These are phyloP conservation scores for Nematostella vectensis DNA, from an alignment of 92 coral and sea anemone genomes.

Conservation along the genomic window DNA sequence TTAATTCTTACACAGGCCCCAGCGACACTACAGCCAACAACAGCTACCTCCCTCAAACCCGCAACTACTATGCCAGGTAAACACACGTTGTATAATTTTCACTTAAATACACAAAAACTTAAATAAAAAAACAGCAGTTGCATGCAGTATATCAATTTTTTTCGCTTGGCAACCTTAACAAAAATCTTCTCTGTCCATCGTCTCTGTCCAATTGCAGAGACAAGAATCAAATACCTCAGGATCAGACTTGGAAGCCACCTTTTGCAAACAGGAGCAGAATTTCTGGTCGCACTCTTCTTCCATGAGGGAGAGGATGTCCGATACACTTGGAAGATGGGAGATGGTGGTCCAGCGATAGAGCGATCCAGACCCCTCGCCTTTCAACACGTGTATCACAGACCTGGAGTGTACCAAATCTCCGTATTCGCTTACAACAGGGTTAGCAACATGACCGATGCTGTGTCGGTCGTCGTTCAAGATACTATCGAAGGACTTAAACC, in stretches of 20 bases:
- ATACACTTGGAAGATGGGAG: conserved; percentile 58
- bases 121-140: too few species aligned
- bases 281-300: conserved; percentile 21
- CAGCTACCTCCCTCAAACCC: not conserved
- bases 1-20: conserved; percentile 11
- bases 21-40: conserved; percentile 6
- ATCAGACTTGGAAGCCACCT: conserved; percentile 3
- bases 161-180: too few species aligned
- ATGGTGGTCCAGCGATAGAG: conserved; percentile 20
- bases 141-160: too few species aligned
- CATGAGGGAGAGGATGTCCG: conserved; percentile 44
- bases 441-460: conserved; percentile 32
- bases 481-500: conserved; percentile 20
- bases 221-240: conserved; percentile 15
- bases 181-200: too few species aligned
- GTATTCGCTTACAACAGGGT: conserved; percentile 44
- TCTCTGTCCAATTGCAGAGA: conserved; percentile 17
- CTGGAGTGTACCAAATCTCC: conserved; percentile 45
- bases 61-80: conserved; percentile 1
- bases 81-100: too few species aligned
- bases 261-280: conserved; percentile 4
- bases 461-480: conserved; percentile 36
- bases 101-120: too few species aligned
- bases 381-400: conserved; percentile 18
- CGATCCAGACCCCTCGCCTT: conserved; percentile 5